Conservation (phyloP, 2,888 invertebrate species). For the Drosophila quinaria region DNA sequence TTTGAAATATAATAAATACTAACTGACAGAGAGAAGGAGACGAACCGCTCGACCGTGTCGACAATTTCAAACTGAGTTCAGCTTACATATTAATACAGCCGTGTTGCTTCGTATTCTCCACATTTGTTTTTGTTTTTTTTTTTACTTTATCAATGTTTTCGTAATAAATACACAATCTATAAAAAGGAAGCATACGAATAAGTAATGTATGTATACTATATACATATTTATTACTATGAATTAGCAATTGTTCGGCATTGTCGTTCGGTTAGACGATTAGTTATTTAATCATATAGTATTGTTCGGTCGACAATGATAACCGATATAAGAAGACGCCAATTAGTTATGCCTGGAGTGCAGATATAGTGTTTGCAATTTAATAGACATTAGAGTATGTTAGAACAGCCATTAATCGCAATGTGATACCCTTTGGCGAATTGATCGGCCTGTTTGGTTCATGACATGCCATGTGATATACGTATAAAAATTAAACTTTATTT, state of each 20-base stretch:
- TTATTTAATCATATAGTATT: slow-evolving; percentile 1
- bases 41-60: slow-evolving; percentile 32
- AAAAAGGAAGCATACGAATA: slow-evolving; percentile 4
- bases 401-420: background rate
- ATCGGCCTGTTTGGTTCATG: background rate
- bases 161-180: slow-evolving; percentile 37
- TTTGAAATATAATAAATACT: background rate
- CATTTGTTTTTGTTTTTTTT: slow-evolving; percentile 4
- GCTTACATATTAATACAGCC: slow-evolving; percentile 1
- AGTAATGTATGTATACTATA: background rate
- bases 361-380: slow-evolving; percentile 17
- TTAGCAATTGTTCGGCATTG: slow-evolving; percentile 6
- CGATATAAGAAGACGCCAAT: slow-evolving; percentile 1
- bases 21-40: background rate
- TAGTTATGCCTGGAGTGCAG: slow-evolving; percentile 6
- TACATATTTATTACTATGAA: slow-evolving; percentile 20
- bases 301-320: slow-evolving; percentile 23
- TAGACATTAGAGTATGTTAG: slow-evolving; percentile 16
- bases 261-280: background rate
- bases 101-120: slow-evolving; percentile 1
- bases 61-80: slow-evolving; percentile 37
- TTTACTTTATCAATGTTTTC: slow-evolving; percentile 31
- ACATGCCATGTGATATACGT: background rate
- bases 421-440: background rate
- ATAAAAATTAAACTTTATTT: background rate